phyloP scores from a whole-genome alignment of 2,797 vertebrate species.

The Valencia hispanica region DNA sequence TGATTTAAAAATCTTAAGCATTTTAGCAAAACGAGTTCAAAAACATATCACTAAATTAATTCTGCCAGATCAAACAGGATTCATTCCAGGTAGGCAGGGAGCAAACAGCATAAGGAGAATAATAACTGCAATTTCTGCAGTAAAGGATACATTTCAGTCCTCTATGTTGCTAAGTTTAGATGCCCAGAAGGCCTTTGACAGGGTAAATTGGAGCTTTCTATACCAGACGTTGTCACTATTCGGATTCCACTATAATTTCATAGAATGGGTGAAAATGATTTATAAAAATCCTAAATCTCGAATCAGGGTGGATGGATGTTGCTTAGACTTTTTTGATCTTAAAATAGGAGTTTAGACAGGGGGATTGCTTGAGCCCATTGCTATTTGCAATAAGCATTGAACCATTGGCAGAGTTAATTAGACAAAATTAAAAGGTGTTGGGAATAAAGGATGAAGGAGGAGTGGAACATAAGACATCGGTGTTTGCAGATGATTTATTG shows the following conservation, averaged over 20 bases:
- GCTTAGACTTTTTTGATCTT: neutral
- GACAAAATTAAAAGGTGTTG: neutral
- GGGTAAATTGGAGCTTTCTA: no score
- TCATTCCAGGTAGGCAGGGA: neutral
- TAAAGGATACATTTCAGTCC: no score
- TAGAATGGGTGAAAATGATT: neutral
- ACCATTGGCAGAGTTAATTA: neutral
- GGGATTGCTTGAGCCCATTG: neutral
- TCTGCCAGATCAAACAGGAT: neutral
- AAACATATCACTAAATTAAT: neutral
- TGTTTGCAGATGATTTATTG: neutral
- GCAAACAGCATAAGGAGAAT: neutral
- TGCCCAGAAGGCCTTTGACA: no score
- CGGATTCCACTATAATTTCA: no score
- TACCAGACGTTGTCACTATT: no score
- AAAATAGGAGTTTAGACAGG: neutral
- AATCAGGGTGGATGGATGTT: neutral
- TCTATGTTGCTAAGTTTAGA: no score
- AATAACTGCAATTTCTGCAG: neutral
- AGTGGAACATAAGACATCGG: neutral
- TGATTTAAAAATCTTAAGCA: neutral
- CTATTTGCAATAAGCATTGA: conserved; percentile 1
- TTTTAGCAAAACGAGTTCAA: neutral
- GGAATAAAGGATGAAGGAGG: neutral
- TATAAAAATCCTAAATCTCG: neutral